These are phyloP conservation scores for Paramormyrops kingsleyae DNA, from an alignment of 2,113 vertebrate genomes.

Conservation along the genomic window DNA sequence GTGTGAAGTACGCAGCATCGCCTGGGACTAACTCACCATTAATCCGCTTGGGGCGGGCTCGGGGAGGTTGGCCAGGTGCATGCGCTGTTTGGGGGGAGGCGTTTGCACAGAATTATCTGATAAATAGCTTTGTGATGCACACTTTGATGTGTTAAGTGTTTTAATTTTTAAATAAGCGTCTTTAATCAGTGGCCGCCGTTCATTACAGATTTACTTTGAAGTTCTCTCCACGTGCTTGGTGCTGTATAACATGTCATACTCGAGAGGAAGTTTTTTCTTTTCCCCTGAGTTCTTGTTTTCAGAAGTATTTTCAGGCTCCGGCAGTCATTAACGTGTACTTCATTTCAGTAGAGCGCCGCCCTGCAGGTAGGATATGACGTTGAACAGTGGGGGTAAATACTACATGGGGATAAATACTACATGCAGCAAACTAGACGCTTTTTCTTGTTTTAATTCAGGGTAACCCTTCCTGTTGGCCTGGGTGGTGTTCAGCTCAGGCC, in stretches of 20 bases:
- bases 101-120: constrained; percentile 40
- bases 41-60: background rate
- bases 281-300: background rate
- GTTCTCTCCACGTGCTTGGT: constrained; percentile 20
- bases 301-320: background rate
- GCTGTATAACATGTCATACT: background rate
- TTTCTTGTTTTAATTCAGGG: background rate
- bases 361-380: background rate
- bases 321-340: background rate
- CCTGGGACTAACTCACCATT: background rate
- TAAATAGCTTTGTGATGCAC: constrained; percentile 40
- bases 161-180: constrained; percentile 45
- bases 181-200: constrained; percentile 27
- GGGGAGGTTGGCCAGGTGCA: background rate
- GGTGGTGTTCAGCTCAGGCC: background rate
- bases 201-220: constrained; percentile 33
- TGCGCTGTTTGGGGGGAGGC: background rate
- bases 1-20: background rate
- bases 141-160: constrained; percentile 45
- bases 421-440: background rate
- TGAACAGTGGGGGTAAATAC: background rate
- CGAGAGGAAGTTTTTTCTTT: background rate
- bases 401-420: background rate
- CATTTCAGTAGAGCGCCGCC: background rate
- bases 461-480: background rate